Base-by-base conservation (phyloP, 2,888 invertebrate species). In the Ormyrus rosae region DNA sequence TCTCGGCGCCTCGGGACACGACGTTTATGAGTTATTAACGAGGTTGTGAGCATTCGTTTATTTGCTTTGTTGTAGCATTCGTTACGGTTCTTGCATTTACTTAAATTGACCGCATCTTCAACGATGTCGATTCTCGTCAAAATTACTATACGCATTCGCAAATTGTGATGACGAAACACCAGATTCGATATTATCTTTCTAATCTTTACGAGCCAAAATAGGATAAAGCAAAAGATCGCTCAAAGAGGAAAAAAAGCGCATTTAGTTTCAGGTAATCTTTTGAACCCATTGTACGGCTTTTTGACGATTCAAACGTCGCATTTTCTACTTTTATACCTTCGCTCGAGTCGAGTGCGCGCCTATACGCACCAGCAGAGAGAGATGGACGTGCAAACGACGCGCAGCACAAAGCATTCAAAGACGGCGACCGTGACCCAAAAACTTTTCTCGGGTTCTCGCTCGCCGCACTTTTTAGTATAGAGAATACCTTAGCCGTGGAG, bases 311-410 rank as follows among this genome's bases (percentile, higher is more conserved):
- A 83, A 83, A 78, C 70, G 65, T 87, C 86, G 85, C 82, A 85
- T 88, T 88, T 88, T 89, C 86, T 86, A 86, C 86, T 86, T 86
- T 86, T 86, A 86, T 81, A 81, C 72, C 68, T 79, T 72, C 63
- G 64, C 79, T 70, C 67, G 67, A 34, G 34, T 71, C 80, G 63
- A 71, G 61, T 51, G 67, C 51, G 45, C 53, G 65, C 48, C 13
- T 34, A 63, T 13, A 13, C 46, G 11, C 34, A 10, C 55, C 46
- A 51, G 67, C 34, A 68, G 10, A 75, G 34, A 51, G 34, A 58
- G 48, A 9, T 11, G 11, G 6, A 46, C n/a, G 10, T 9, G 61
- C 53, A 75, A 56, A 48, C 79, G 61, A 19, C 50, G 46, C 19
- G 63, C n/a, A 13, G 58, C 70, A 70, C 65, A 60, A 71, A 71